Conservation (phyloP, 2,113 vertebrate species). For the Dolichotis patagonum region DNA sequence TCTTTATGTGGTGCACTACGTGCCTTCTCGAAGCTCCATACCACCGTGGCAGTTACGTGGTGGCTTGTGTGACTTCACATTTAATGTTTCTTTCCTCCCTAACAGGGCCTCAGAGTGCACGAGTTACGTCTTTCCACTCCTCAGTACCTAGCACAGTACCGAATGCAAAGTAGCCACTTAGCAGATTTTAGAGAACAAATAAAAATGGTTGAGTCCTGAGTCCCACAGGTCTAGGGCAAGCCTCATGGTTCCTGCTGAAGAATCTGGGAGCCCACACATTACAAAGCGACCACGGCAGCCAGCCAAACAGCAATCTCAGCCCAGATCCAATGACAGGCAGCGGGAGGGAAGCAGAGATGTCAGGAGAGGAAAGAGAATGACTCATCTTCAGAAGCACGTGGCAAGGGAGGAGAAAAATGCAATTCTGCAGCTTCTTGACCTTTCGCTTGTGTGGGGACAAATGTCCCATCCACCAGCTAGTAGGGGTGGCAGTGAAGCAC, state of each 20-base stretch:
- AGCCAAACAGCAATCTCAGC: not conserved
- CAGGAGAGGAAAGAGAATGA: constrained; percentile 7
- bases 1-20: not conserved
- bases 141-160: not conserved
- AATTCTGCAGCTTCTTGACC: constrained; percentile 39
- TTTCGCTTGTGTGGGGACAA: constrained; percentile 27
- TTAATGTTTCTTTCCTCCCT: not conserved
- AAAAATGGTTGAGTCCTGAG: not conserved
- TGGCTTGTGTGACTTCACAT: not conserved
- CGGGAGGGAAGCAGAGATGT: not conserved
- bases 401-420: not conserved
- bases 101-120: not conserved
- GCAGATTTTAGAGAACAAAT: not conserved
- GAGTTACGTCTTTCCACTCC: not conserved
- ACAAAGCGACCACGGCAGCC: not conserved
- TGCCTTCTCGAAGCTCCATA: not conserved
- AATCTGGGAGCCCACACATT: not conserved
- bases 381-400: constrained; percentile 50
- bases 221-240: not conserved
- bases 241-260: not conserved
- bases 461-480: not conserved
- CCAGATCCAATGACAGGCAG: not conserved
- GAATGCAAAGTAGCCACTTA: rapidly evolving
- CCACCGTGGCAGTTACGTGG: not conserved
- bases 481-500: not conserved